Evolutionary conservation across 2,888 invertebrate genomes (phyloP), one percentile per base, ranked within the genome.

Genomic region (Ernsta delagoae): DNA sequence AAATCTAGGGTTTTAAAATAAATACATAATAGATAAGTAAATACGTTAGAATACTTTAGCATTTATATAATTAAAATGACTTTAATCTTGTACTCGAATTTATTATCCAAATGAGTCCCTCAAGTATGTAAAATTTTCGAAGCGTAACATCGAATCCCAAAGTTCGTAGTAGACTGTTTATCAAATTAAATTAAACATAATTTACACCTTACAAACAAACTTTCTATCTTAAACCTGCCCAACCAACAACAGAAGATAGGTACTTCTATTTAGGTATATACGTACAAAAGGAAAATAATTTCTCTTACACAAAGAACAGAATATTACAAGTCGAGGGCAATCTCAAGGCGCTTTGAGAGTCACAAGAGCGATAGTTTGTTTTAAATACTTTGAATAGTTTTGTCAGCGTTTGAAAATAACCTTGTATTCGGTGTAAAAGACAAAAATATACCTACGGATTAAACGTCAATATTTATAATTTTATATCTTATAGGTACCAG

Each of bases 251-350:
- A 36, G 50, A 61, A 57, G 36, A 16, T 56, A 39, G n/a, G n/a
- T n/a, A n/a, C n/a, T n/a, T n/a, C n/a, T n/a, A n/a, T n/a, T n/a
- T n/a, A n/a, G n/a, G n/a, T n/a, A n/a, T n/a, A n/a, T n/a, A n/a
- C n/a, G n/a, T n/a, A n/a, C 65, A 65, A 59, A 59, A 65, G 12
- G 31, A 65, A 59, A 59, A 59, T 53, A 50, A 65, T 65, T 50
- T 59, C 39, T 16, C 16, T 3, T 50, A 50, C 59, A 64, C 64
- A 65, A 65, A 65, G 65, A 65, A 53, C 50, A 24, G 31, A 64
- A 59, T 59, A 65, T 64, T 65, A 65, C 65, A 53, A 59, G 50
- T 41, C 5, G 65, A 24, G 50, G 41, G 65, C 31, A 65, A 65
- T 65, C 53, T 59, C 6, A 16, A 65, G 9, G 5, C 12, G 65